These are phyloP conservation scores for Poeciliopsis turneri DNA, from an alignment of 2,797 vertebrate genomes.

Conservation along the genomic window DNA sequence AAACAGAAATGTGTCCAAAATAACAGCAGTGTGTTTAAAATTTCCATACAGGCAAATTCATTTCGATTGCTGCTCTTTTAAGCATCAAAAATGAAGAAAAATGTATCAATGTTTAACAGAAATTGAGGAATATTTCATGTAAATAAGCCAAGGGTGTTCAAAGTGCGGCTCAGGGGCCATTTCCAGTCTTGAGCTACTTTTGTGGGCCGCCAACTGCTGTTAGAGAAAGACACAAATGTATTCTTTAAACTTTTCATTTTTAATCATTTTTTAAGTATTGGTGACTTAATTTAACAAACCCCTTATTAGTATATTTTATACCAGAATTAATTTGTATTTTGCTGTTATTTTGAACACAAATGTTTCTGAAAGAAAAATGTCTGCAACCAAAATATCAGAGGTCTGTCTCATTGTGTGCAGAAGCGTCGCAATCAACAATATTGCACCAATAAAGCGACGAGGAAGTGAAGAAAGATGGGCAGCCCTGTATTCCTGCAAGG, in stretches of 20 bases:
- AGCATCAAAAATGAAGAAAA: neutral
- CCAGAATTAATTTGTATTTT: neutral
- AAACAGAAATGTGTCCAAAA: constrained; percentile 14
- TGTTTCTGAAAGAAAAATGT: constrained; percentile 27
- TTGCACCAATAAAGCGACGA: constrained; percentile 59
- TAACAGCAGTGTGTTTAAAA: neutral
- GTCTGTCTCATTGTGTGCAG: constrained; percentile 40
- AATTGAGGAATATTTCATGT: neutral
- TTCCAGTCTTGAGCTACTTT: too few species aligned
- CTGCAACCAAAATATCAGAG: constrained; percentile 39
- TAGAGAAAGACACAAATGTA: too few species aligned
- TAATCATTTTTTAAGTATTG: too few species aligned
- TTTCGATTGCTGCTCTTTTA: neutral
- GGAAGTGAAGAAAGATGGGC: constrained; percentile 42
- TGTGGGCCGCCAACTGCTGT: too few species aligned
- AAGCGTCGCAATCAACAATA: constrained; percentile 52
- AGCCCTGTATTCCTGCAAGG: constrained; percentile 42
- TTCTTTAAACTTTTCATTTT: too few species aligned
- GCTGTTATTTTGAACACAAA: constrained; percentile 2
- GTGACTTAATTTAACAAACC: too few species aligned
- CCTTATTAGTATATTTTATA: neutral
- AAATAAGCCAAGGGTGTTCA: too few species aligned
- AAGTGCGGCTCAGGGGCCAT: too few species aligned
- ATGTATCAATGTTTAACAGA: neutral
- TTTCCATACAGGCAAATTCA: neutral